These are phyloP conservation scores for Apocrypta bakeri DNA, from an alignment of 1,140 invertebrate genomes.

Conservation along the genomic window DNA sequence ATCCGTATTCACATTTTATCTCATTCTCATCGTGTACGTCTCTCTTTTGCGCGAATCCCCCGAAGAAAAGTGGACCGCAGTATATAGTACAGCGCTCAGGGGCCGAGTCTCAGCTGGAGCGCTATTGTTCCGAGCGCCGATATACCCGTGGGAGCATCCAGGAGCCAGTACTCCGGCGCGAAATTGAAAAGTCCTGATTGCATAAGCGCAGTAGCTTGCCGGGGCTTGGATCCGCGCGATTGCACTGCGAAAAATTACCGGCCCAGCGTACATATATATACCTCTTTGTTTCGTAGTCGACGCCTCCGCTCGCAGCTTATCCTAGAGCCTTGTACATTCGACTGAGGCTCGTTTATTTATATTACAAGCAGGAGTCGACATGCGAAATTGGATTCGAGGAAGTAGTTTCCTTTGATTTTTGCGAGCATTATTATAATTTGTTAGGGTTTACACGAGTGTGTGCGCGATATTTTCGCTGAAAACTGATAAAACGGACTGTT, in stretches of 20 bases:
- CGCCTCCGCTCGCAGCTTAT: background rate
- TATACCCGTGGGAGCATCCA: background rate
- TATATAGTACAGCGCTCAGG: no score
- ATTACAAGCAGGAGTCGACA: no score
- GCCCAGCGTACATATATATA: background rate
- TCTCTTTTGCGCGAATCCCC: background rate
- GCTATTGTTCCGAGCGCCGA: background rate
- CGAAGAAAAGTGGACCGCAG: background rate
- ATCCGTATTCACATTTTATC: slow-evolving; percentile 29
- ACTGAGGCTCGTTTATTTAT: no score
- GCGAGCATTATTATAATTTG: no score
- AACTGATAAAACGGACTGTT: no score
- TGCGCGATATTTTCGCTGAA: no score
- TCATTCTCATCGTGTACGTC: background rate
- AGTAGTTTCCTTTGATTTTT: no score
- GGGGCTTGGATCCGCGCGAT: background rate
- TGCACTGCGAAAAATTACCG: background rate
- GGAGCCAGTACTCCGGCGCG: no score
- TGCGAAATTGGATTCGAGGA: no score
- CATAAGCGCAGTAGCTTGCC: background rate
- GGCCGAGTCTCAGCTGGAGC: background rate
- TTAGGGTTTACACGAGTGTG: no score
- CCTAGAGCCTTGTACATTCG: no score
- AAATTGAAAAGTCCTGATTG: background rate
- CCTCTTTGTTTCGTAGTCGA: background rate